These are phyloP conservation scores for Drosophila virilis DNA, from an alignment of 1,140 invertebrate genomes.

Conservation along the genomic window DNA sequence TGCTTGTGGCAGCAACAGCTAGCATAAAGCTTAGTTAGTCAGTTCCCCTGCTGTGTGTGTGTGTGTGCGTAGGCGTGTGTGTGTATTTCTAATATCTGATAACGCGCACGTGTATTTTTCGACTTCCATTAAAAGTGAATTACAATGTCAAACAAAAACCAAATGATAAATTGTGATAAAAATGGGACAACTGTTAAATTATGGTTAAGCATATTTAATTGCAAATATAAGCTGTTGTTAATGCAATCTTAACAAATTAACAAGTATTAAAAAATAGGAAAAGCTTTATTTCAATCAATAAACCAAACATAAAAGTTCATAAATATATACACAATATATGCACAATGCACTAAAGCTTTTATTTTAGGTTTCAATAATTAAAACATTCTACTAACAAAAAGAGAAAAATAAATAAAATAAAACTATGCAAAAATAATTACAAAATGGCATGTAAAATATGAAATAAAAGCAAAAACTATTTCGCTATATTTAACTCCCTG, in stretches of 20 bases:
- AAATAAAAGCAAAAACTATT: too few species aligned
- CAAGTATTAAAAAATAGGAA: background rate
- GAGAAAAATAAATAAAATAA: too few species aligned
- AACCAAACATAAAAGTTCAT: background rate
- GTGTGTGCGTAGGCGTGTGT: slow-evolving; percentile 6
- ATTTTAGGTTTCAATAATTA: background rate
- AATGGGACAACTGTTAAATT: slow-evolving; percentile 21
- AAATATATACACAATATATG: background rate
- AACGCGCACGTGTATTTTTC: slow-evolving; percentile 46
- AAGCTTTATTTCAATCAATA: background rate
- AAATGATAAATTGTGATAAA: slow-evolving; percentile 21
- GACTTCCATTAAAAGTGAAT: slow-evolving; percentile 59
- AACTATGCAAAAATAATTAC: background rate
- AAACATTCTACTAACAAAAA: background rate
- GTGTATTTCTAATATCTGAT: slow-evolving; percentile 48
- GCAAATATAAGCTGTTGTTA: slow-evolving; percentile 8
- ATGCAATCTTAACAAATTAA: slow-evolving; percentile 21
- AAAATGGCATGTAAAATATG: too few species aligned
- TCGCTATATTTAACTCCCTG: too few species aligned
- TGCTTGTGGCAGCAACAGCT: slow-evolving; percentile 14
- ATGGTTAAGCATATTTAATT: slow-evolving; percentile 18
- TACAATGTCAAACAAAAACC: slow-evolving; percentile 41
- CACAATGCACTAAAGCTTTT: background rate
- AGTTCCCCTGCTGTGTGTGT: slow-evolving; percentile 12
- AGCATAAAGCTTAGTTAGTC: slow-evolving; percentile 23